Percentiles rank a stretch among this genome's conserved stretches.
phyloP scores from a whole-genome alignment of 2,797 vertebrate genomes.

The Hemibagrus guttatus region DNA sequence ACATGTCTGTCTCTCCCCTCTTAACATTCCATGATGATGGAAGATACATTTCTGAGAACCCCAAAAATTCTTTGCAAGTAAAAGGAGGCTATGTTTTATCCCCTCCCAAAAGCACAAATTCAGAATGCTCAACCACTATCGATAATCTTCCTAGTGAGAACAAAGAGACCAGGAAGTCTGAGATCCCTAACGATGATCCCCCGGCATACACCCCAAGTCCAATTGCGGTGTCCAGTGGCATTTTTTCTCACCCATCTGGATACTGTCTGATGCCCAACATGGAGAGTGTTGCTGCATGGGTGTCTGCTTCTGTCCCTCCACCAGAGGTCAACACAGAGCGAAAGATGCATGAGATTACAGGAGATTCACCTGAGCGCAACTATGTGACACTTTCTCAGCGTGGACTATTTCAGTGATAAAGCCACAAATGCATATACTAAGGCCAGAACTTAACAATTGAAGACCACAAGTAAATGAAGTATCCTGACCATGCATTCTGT shows the following conservation, averaged over 20 bases:
- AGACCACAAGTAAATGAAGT: too few species aligned
- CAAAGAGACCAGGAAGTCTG: background rate
- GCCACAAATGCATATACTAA: background rate
- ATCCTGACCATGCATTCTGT: background rate
- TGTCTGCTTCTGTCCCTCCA: background rate
- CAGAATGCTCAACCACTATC: background rate
- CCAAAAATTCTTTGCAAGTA: constrained; percentile 36
- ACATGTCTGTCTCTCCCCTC: background rate
- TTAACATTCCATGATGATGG: background rate
- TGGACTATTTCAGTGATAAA: background rate
- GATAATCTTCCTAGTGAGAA: background rate
- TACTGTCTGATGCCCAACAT: constrained; percentile 68
- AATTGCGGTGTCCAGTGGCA: constrained; percentile 44
- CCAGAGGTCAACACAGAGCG: constrained; percentile 4
- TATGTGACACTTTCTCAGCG: constrained; percentile 44
- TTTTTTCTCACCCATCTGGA: constrained; percentile 58
- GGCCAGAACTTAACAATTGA: background rate
- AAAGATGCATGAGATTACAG: background rate
- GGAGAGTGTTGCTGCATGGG: constrained; percentile 1
- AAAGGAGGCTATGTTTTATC: constrained; percentile 56
- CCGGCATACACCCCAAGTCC: constrained; percentile 47
- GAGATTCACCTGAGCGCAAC: background rate
- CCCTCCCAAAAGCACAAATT: background rate
- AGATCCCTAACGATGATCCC: constrained; percentile 28
- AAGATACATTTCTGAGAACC: constrained; percentile 41